Percentiles rank a stretch among this genome's conserved stretches.
Evolutionary conservation across 2,113 vertebrate genomes (phyloP).

Genomic region (Myrmecophaga tridactyla): DNA sequence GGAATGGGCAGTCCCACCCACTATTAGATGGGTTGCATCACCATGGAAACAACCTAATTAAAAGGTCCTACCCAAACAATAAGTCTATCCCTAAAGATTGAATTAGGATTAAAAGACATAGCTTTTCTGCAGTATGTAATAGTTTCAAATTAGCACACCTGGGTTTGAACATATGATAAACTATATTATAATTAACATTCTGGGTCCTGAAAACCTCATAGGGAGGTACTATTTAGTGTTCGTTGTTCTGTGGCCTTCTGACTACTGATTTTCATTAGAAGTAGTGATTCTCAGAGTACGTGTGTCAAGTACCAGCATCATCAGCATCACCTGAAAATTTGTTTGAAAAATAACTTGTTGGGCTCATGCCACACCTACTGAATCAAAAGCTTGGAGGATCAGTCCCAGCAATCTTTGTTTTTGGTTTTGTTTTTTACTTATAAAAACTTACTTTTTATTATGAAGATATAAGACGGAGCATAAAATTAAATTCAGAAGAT

Average conservation of each 20-base stretch:
- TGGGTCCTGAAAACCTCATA: neutral
- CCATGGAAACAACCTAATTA: too few species aligned
- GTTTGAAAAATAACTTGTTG: neutral
- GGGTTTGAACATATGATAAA: conserved; percentile 36
- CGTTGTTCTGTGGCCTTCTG: neutral
- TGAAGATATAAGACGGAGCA: neutral
- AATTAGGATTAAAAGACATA: too few species aligned
- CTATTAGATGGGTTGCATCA: too few species aligned
- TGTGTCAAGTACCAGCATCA: neutral
- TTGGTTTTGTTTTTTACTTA: neutral
- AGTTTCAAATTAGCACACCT: too few species aligned
- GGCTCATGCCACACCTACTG: neutral
- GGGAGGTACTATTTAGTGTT: neutral
- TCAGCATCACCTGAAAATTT: too few species aligned
- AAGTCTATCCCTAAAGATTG: too few species aligned
- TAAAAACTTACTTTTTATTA: neutral
- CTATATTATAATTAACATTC: neutral
- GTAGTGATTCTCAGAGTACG: neutral
- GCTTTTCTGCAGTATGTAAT: too few species aligned
- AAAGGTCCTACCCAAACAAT: too few species aligned
- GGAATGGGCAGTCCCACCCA: too few species aligned
- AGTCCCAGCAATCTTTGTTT: neutral
- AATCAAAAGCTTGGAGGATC: neutral
- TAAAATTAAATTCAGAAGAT: neutral
- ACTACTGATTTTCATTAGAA: neutral